Conservation (phyloP, 2,113 vertebrate genomes). For the Cryptotis parvus region DNA sequence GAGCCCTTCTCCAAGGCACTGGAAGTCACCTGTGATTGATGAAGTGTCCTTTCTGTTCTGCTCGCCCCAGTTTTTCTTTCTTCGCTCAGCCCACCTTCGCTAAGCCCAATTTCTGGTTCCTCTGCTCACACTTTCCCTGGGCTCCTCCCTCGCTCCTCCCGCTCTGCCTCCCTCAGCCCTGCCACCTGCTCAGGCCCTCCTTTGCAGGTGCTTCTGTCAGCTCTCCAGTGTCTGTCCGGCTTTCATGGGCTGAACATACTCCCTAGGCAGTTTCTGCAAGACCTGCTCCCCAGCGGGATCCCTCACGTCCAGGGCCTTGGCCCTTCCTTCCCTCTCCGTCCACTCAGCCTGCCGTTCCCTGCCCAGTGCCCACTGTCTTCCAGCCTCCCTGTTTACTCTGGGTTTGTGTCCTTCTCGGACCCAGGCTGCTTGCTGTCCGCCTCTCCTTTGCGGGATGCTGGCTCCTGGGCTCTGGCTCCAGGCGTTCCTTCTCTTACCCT, state of each 20-base stretch:
- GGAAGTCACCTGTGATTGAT: not conserved
- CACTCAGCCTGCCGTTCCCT: not conserved
- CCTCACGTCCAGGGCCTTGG: not conserved
- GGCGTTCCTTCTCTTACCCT: not conserved
- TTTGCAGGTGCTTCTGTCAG: too few species aligned
- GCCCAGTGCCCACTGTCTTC: not conserved
- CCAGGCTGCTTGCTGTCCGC: not conserved
- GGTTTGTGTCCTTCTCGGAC: not conserved
- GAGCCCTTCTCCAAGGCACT: not conserved
- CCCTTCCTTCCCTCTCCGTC: accelerated
- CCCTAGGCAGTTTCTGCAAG: not conserved
- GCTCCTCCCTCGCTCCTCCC: not conserved
- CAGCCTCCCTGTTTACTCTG: not conserved
- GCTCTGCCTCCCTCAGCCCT: not conserved
- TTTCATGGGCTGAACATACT: not conserved
- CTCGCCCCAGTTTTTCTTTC: not conserved
- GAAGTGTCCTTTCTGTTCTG: not conserved
- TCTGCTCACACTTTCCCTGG: too few species aligned
- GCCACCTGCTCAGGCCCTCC: too few species aligned
- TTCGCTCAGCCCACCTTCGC: not conserved
- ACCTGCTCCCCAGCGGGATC: too few species aligned
- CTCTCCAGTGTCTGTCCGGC: not conserved
- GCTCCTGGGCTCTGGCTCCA: not conserved
- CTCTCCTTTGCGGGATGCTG: not conserved
- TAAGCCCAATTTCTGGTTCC: not conserved